These are phyloP conservation scores for Malacoctenus gilli DNA, from an alignment of 2,797 vertebrate species.

Conservation along the genomic window DNA sequence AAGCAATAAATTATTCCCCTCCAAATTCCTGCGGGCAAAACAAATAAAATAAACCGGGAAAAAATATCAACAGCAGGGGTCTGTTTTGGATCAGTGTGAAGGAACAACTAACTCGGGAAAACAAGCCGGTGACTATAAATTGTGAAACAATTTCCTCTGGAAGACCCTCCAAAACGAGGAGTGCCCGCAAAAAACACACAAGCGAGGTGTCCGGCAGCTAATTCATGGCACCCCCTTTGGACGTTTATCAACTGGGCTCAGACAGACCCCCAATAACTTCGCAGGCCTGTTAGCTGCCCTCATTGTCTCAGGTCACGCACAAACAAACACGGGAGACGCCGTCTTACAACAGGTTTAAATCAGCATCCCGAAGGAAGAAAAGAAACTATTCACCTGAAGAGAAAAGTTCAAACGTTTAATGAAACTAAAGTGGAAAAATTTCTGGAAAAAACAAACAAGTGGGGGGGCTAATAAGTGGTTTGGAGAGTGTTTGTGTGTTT, in stretches of 20 bases:
- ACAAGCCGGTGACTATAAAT: constrained; percentile 76
- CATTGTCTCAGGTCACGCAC: constrained; percentile 56
- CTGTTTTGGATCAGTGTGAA: constrained; percentile 80
- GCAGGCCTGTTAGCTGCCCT: constrained; percentile 48
- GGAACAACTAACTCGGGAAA: constrained; percentile 64
- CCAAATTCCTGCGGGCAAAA: constrained; percentile 79
- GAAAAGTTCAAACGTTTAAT: not conserved
- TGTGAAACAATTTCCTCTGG: constrained; percentile 71
- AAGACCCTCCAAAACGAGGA: constrained; percentile 50
- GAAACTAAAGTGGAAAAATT: constrained; percentile 14
- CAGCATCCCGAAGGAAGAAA: not conserved
- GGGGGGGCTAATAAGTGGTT: constrained; percentile 17
- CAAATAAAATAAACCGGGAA: constrained; percentile 78
- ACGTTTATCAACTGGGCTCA: constrained; percentile 60
- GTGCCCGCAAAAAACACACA: constrained; percentile 67
- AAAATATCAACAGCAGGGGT: constrained; percentile 68
- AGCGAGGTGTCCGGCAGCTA: constrained; percentile 70
- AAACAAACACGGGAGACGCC: constrained; percentile 63
- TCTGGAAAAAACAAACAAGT: constrained; percentile 48
- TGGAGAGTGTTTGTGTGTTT: constrained; percentile 55
- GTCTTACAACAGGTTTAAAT: constrained; percentile 30
- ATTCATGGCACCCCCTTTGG: constrained; percentile 62
- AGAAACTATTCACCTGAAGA: constrained; percentile 8
- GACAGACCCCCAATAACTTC: constrained; percentile 68
- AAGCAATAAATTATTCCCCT: constrained; percentile 73